Conservation (phyloP, 2,888 invertebrate genomes). For the Phalera bucephala region DNA sequence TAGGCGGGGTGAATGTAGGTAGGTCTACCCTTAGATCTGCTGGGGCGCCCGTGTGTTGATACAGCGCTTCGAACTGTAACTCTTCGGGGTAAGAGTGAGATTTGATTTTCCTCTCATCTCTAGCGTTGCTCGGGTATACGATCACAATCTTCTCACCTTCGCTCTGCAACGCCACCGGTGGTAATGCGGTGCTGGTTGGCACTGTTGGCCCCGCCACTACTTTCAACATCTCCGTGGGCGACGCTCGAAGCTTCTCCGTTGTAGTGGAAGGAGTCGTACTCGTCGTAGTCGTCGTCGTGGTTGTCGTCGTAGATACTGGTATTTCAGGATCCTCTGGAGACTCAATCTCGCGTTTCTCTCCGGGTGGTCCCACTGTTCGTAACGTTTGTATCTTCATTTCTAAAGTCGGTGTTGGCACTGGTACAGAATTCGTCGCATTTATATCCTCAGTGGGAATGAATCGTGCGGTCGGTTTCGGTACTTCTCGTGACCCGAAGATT, state of each 20-base stretch:
- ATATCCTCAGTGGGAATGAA: conserved; percentile 84
- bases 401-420: conserved; percentile 72
- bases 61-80: conserved; percentile 76
- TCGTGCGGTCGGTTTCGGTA: conserved; percentile 78
- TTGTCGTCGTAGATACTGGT: conserved; percentile 52
- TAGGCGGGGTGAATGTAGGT: conserved; percentile 82
- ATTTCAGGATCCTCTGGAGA: conserved; percentile 70
- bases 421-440: conserved; percentile 60
- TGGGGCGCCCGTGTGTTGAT: conserved; percentile 68
- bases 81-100: conserved; percentile 78
- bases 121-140: conserved; percentile 76
- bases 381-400: conserved; percentile 78
- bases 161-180: conserved; percentile 68
- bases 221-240: conserved; percentile 65
- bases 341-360: conserved; percentile 63
- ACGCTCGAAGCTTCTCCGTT: conserved; percentile 53
- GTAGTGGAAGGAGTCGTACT: conserved; percentile 47
- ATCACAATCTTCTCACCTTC: conserved; percentile 74
- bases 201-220: conserved; percentile 60
- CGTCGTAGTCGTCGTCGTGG: conserved; percentile 41
- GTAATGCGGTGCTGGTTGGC: conserved; percentile 68
- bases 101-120: conserved; percentile 75
- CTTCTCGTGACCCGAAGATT: conserved; percentile 77
- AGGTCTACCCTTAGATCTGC: conserved; percentile 76
- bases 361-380: conserved; percentile 69